Evolutionary conservation across 2,888 invertebrate species (phyloP), one percentile per base, ranked within the genome.

Genomic region (Platycnemis pennipes): DNA sequence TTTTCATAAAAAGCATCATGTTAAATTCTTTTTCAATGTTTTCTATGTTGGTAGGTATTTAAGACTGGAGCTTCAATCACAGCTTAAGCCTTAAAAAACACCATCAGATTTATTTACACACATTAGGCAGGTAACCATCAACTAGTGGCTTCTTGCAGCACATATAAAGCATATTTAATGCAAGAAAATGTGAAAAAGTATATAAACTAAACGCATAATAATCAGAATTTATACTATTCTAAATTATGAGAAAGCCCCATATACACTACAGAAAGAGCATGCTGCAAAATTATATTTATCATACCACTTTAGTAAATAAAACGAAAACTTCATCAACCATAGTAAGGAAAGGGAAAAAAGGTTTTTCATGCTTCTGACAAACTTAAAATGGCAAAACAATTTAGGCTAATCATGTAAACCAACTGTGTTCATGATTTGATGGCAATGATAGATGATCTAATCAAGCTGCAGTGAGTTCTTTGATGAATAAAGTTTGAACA

Each of bases 261-360:
- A 63, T 91, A 91, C 91, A 91, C 91, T 91, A 91, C 91, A 91
- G 91, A 91, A 91, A 91, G 91, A 91, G 91, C 91, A 91, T 91
- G 91, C 91, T 91, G 91, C 91, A 91, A 91, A 91, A 91, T 91
- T 91, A 91, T 91, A 91, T 91, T 91, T 91, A 91, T 91, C 91
- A 91, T 69, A 91, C 91, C 91, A 56, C 91, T 91, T 56, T 91
- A 91, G 91, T 91, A 91, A 91, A 91, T 91, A 91, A 91, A 91
- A 91, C 63, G 91, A 91, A 91, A 91, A 91, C 91, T 91, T 91
- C 91, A 91, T 91, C 91, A 91, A 91, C 91, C 91, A 91, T 91
- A 91, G 91, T 63, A 91, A 91, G 91, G 91, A 91, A 91, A 91
- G 91, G 91, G 91, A 91, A 91, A 91, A 91, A 63, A 91, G 91